Evolutionary conservation across 2,113 vertebrate genomes (phyloP), one percentile per base, ranked within the genome.

Genomic region (Dasyprocta punctata): DNA sequence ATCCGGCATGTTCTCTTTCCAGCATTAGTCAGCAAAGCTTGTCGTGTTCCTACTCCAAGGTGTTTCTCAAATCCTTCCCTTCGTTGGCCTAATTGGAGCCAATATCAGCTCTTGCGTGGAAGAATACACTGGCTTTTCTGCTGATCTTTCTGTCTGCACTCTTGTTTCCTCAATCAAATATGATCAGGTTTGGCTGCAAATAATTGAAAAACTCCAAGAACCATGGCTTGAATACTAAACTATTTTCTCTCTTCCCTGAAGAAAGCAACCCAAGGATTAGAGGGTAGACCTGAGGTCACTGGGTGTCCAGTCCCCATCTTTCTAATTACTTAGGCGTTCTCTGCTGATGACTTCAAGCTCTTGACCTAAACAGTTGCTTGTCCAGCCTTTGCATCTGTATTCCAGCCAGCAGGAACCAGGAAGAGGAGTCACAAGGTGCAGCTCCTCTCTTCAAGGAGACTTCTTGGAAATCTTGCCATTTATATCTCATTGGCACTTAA

Each of bases 201-300:
- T 30, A 38, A 20, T 2, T 24, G 28, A 75, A 80, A 41, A 19
- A 20, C 12, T 3, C 30, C 26, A 36, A 47, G 30, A 10, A 8
- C 9, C 28, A 5, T 11, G 26, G 3, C 13, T 63, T 12, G 9
- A 17, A 19, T 11, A 0, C 1, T 26, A 6, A 1, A 28, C n/a
- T 56, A 36, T 36, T 41, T 36, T 58, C 10, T 33, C n/a, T n/a
- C n/a, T 47, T 54, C 82, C 86, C 22, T 54, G 77, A 67, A 56
- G 52, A 90, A 71, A 86, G 52, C 38, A 41, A 22, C n/a, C 52
- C 44, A 10, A 49, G 69, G 8, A 13, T 41, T 30, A 14, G 0
- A 6, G 49, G 14, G 20, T 14, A 14, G 26, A 9, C 49, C 47
- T 7, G 47, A 3, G 24, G 26, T 36, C 83, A 44, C 1, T 16